These are phyloP conservation scores for Piprites chloris DNA, from an alignment of 2,113 vertebrate genomes.

Conservation along the genomic window DNA sequence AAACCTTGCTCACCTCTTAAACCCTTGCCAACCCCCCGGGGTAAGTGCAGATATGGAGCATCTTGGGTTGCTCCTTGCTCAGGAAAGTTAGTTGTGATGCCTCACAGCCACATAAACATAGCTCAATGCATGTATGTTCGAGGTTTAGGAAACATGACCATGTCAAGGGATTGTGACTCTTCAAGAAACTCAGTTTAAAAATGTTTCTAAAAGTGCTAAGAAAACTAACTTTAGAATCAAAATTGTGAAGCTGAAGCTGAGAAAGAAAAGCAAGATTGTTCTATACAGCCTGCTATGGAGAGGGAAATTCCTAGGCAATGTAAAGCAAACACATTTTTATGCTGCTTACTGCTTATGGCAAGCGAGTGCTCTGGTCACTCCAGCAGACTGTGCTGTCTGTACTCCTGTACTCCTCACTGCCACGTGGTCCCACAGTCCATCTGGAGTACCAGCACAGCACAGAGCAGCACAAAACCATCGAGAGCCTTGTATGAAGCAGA, in stretches of 20 bases:
- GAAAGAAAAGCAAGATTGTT: background rate
- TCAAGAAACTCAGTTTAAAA: background rate
- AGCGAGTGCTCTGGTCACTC: background rate
- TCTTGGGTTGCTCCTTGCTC: background rate
- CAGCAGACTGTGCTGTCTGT: background rate
- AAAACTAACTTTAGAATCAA: background rate
- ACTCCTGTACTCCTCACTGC: background rate
- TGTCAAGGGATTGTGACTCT: background rate
- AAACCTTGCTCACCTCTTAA: background rate
- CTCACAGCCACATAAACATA: background rate
- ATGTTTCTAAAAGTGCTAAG: background rate
- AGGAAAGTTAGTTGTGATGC: background rate
- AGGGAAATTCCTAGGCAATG: background rate
- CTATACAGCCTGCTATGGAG: rapidly evolving
- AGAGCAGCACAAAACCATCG: background rate
- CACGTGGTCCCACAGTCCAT: background rate
- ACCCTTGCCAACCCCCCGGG: rapidly evolving
- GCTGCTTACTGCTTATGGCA: background rate
- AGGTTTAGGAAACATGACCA: background rate
- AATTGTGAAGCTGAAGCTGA: background rate
- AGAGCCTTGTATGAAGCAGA: background rate
- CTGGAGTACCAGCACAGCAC: background rate
- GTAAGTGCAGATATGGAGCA: background rate
- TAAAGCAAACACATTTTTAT: background rate
- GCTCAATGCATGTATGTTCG: background rate